These are phyloP conservation scores for Neodontobutis hainanensis DNA, from an alignment of 2,113 vertebrate species.

Conservation along the genomic window DNA sequence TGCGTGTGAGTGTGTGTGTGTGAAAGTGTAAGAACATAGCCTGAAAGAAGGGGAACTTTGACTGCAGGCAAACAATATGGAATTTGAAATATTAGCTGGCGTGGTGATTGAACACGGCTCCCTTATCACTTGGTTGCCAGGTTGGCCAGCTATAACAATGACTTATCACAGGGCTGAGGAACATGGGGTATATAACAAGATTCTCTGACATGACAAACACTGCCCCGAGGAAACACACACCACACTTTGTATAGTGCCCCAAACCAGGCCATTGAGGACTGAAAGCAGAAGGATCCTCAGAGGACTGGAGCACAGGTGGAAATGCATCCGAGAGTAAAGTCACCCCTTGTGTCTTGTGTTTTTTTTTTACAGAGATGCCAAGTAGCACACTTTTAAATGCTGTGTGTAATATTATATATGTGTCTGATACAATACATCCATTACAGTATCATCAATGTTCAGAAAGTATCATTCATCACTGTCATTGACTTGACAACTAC, in stretches of 20 bases:
- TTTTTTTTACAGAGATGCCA: slow-evolving; percentile 30
- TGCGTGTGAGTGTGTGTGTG: slow-evolving; percentile 35
- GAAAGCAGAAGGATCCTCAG: slow-evolving; percentile 55
- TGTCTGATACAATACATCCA: slow-evolving; percentile 31
- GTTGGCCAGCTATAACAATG: slow-evolving; percentile 81
- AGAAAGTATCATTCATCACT: slow-evolving; percentile 29
- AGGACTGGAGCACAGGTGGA: slow-evolving; percentile 52
- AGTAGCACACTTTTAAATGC: slow-evolving; percentile 45
- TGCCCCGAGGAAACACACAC: slow-evolving; percentile 74
- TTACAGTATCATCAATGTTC: slow-evolving; percentile 40
- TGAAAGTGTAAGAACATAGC: slow-evolving; percentile 27
- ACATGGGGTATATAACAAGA: slow-evolving; percentile 82
- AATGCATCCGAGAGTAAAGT: slow-evolving; percentile 31
- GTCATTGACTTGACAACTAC: slow-evolving; percentile 23
- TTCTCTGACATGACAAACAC: slow-evolving; percentile 79
- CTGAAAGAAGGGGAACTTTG: slow-evolving; percentile 57
- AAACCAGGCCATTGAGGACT: slow-evolving; percentile 67
- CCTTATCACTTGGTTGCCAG: slow-evolving; percentile 84
- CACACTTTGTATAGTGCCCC: slow-evolving; percentile 55
- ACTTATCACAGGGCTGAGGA: slow-evolving; percentile 78
- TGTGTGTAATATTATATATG: slow-evolving; percentile 37
- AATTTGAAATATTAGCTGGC: slow-evolving; percentile 83
- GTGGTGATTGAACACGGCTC: slow-evolving; percentile 81
- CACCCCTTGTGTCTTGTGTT: slow-evolving; percentile 23
- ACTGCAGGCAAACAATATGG: slow-evolving; percentile 79